Evolutionary conservation across 2,797 vertebrate species (phyloP), one percentile per base, ranked within the genome.

Genomic region (Sarcophilus harrisii): DNA sequence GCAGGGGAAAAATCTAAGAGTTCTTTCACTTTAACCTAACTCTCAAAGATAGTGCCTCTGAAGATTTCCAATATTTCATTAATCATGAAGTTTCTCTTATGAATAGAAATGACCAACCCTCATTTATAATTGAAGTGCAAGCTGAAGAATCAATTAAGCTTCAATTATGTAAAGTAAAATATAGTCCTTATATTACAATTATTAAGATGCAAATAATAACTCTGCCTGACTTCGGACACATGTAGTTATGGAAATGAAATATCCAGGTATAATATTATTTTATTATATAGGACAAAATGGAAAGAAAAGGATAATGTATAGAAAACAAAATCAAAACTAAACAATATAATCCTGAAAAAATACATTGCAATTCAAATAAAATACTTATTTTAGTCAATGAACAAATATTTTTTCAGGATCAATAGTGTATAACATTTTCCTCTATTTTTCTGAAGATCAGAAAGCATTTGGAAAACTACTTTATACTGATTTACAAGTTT

Each of bases 81-180:
- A 93, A 89, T 91, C 24, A 60, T 13, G 94, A 24, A 92, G 0
- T 57, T 95, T 95, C 5, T 95, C 13, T 21, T 38, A 38, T 9
- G 58, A 60, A 14, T 57, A 62, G 18, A 49, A 92, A 92, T 3
- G 1, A 0, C 16, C 10, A 73, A 2, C 0, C 91, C 5, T 3
- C 12, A 93, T 27, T 59, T 91, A 1, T 58, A 58, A 0, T 21
- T 93, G 52, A 96, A 93, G 4, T 14, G 0, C 0, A 97, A 95
- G 91, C 32, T 58, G 54, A 91, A 93, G n/a, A 97, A 94, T 57
- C 38, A 91, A 87, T 59, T 30, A 95, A 57, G 24, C 54, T 96
- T 52, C 87, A 91, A 10, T 93, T 96, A 24, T 55, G 13, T n/a
- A 24, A 95, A 49, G 87, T 30, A 66, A n/a, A 58, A 91, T 2